Conservation (phyloP, 2,113 vertebrate species). For the Ginglymostoma cirratum region DNA sequence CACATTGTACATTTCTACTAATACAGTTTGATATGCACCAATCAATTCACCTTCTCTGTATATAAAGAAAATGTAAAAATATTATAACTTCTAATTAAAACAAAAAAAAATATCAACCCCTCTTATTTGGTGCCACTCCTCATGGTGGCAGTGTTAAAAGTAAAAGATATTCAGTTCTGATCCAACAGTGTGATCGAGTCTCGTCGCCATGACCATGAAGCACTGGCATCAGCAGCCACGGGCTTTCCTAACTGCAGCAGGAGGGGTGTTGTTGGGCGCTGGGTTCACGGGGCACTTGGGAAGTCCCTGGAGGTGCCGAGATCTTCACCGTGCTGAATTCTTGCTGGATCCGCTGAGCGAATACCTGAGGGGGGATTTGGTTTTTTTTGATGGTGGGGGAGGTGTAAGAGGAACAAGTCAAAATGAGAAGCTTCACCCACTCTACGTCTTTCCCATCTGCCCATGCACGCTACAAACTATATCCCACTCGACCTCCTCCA, state of each 20-base stretch:
- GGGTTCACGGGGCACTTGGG: conserved; percentile 28
- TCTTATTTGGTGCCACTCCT: conserved; percentile 36
- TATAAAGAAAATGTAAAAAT: conserved; percentile 38
- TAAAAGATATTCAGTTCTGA: conserved; percentile 33
- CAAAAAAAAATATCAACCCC: conserved; percentile 35
- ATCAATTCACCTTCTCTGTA: conserved; percentile 33
- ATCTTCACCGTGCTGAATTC: conserved; percentile 32
- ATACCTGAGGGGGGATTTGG: not conserved
- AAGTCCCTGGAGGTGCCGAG: conserved; percentile 26
- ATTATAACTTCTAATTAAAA: conserved; percentile 37
- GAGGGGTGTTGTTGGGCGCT: conserved; percentile 25
- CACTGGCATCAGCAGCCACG: conserved; percentile 24
- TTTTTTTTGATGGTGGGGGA: no score
- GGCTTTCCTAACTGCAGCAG: conserved; percentile 34
- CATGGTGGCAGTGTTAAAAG: conserved; percentile 22
- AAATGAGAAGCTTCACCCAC: not conserved
- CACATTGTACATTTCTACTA: conserved; percentile 27
- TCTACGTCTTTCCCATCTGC: not conserved
- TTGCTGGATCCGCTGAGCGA: conserved; percentile 23
- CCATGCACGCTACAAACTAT: not conserved
- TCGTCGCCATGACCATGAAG: conserved; percentile 11
- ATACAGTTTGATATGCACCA: conserved; percentile 35
- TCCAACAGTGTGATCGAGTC: conserved; percentile 30
- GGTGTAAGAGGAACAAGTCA: not conserved
- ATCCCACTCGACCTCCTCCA: not conserved